Conservation (phyloP, 2,888 invertebrate genomes). For the Atherix ibis region DNA sequence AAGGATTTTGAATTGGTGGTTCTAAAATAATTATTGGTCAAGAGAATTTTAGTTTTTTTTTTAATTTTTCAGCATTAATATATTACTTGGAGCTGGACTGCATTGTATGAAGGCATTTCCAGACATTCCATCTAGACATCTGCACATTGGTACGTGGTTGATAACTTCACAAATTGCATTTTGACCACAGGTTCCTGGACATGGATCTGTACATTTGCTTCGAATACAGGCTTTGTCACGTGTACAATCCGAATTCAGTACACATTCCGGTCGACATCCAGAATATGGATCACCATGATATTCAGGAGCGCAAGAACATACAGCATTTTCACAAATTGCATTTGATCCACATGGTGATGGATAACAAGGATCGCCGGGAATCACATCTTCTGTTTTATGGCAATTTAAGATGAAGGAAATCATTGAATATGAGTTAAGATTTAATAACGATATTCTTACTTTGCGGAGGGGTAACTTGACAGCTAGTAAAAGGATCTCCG, state of each 20-base stretch:
- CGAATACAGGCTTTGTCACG: slow-evolving; percentile 52
- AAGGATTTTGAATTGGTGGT: slow-evolving; percentile 38
- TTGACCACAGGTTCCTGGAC: slow-evolving; percentile 57
- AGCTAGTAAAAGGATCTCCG: slow-evolving; percentile 40
- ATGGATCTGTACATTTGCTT: slow-evolving; percentile 56
- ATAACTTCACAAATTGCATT: slow-evolving; percentile 57
- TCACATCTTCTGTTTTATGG: too few species aligned
- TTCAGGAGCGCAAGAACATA: slow-evolving; percentile 48
- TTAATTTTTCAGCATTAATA: too few species aligned
- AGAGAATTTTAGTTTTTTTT: too few species aligned
- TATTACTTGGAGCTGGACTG: slow-evolving; percentile 37
- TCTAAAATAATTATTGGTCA: slow-evolving; percentile 14
- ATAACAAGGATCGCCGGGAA: slow-evolving; percentile 31
- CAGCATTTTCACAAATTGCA: slow-evolving; percentile 37
- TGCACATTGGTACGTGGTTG: slow-evolving; percentile 62
- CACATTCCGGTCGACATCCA: slow-evolving; percentile 56
- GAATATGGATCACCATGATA: slow-evolving; percentile 53
- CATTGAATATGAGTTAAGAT: too few species aligned
- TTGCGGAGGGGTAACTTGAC: slow-evolving; percentile 24
- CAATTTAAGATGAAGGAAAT: too few species aligned
- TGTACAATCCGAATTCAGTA: slow-evolving; percentile 54
- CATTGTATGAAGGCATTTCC: slow-evolving; percentile 61
- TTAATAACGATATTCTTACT: too few species aligned
- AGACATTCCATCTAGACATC: slow-evolving; percentile 49
- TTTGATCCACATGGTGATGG: slow-evolving; percentile 39